These are phyloP conservation scores for Bombus waltoni DNA, from an alignment of 1,140 invertebrate genomes.

Conservation along the genomic window DNA sequence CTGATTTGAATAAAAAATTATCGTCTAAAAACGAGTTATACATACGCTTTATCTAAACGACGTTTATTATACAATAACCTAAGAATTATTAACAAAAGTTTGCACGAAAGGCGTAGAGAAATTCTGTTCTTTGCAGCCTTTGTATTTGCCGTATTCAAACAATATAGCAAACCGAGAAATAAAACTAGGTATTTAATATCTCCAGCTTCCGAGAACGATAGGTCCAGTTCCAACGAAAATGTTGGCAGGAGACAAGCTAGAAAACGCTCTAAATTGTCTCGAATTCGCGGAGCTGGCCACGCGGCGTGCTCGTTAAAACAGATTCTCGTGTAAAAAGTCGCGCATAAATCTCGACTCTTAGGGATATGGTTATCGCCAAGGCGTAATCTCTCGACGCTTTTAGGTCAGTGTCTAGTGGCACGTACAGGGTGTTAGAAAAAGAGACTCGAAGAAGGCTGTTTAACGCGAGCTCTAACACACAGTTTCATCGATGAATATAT, in stretches of 20 bases:
- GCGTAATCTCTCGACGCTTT: slow-evolving; percentile 55
- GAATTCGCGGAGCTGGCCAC: slow-evolving; percentile 43
- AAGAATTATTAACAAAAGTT: too few relatives aligned
- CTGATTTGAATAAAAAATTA: too few relatives aligned
- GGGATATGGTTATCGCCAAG: slow-evolving; percentile 50
- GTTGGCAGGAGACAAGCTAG: slow-evolving; percentile 25
- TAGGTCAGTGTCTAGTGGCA: slow-evolving; percentile 55
- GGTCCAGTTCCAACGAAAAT: not conserved
- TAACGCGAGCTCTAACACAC: not conserved
- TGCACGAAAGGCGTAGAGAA: too few relatives aligned
- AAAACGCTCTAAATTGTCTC: slow-evolving; percentile 54
- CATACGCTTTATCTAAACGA: too few relatives aligned
- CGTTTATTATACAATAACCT: too few relatives aligned
- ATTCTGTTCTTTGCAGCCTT: not conserved
- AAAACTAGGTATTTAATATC: not conserved
- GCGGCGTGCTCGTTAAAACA: slow-evolving; percentile 54
- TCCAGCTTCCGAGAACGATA: not conserved
- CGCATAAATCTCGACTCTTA: slow-evolving; percentile 54
- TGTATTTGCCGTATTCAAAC: not conserved
- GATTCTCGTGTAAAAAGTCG: slow-evolving; percentile 52
- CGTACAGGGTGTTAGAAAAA: slow-evolving; percentile 18
- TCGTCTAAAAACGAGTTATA: too few relatives aligned
- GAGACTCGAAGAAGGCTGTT: slow-evolving; percentile 5
- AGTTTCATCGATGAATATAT: not conserved
- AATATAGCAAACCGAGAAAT: too few relatives aligned